Base-by-base conservation (phyloP, 2,113 vertebrate species). In the Zootoca vivipara region DNA sequence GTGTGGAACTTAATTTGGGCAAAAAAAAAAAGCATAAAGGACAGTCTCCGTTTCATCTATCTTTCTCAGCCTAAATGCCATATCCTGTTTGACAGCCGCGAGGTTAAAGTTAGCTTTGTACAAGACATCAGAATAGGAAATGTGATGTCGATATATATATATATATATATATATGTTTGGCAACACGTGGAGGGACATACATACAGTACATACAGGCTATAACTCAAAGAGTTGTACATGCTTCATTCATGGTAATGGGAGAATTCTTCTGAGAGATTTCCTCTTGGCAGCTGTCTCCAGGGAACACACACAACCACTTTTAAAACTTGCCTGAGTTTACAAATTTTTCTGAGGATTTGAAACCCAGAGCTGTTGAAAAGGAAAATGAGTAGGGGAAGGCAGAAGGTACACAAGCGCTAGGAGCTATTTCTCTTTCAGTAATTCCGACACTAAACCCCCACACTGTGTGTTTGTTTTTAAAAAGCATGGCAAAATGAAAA, bases 1-100 rank as follows among this genome's bases (percentile, higher is more conserved):
- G 16, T 83, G 65, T 7, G 78, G 56, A 77, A 40, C 89, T 64
- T 78, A 87, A 80, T 65, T 82, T 86, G 56, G 12, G 89, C 67
- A 85, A 5, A n/a, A n/a, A n/a, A n/a, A n/a, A n/a, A n/a, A n/a
- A n/a, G 13, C 42, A 87, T 12, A 75, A 20, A 58, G 1, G 62
- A 87, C 73, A 86, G 7, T 58, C 83, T 67, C 28, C 89, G 74
- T 91, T 33, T 9, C 7, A 30, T 83, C 83, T 13, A 1, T 86
- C 52, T 92, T 40, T 74, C 42, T 85, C 30, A 67, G 1, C 28
- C 28, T 82, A 89, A 22, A 89, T 85, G 77, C 1, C 1, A 40
- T 3, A 7, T 87, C 58, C 86, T 42, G 85, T 24, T 64, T 69
- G 56, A 90, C 56, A 8, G 74, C 74, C 33, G 16, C 24, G 26